phyloP scores from a whole-genome alignment of 2,113 vertebrate species.

The Mobula birostris region DNA sequence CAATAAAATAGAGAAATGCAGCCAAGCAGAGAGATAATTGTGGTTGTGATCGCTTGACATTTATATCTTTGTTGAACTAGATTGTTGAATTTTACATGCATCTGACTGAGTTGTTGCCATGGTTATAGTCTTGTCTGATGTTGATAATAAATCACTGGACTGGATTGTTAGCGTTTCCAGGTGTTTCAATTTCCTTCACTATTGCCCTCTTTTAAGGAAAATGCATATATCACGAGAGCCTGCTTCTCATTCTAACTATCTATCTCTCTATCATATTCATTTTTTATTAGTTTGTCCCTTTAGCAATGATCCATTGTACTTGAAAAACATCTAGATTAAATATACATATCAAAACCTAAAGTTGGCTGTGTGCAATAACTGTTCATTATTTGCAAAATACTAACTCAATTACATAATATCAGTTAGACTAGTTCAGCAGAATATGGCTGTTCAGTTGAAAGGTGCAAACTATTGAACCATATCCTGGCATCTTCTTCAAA shows the following conservation, averaged over 20 bases:
- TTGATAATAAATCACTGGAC: background rate
- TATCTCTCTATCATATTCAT: background rate
- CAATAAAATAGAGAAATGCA: background rate
- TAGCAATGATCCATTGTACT: background rate
- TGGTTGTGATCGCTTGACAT: constrained; percentile 17
- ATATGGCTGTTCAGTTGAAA: background rate
- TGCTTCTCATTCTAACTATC: background rate
- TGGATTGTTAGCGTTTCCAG: background rate
- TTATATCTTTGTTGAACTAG: constrained; percentile 29
- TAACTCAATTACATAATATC: background rate
- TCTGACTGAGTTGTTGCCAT: background rate
- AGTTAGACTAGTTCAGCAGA: background rate
- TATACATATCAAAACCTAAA: background rate
- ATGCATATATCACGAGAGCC: background rate
- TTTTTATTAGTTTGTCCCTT: background rate
- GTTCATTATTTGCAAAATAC: background rate
- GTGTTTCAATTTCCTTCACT: constrained; percentile 13
- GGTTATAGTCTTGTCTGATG: constrained; percentile 21
- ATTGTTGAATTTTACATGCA: constrained; percentile 12
- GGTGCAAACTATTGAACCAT: no score
- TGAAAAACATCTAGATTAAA: background rate
- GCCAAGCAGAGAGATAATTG: constrained; percentile 8
- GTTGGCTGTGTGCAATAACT: background rate
- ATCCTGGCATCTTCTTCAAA: background rate
- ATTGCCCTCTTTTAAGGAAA: background rate